These are phyloP conservation scores for Drosophila putrida DNA, from an alignment of 2,888 invertebrate genomes.

Conservation along the genomic window DNA sequence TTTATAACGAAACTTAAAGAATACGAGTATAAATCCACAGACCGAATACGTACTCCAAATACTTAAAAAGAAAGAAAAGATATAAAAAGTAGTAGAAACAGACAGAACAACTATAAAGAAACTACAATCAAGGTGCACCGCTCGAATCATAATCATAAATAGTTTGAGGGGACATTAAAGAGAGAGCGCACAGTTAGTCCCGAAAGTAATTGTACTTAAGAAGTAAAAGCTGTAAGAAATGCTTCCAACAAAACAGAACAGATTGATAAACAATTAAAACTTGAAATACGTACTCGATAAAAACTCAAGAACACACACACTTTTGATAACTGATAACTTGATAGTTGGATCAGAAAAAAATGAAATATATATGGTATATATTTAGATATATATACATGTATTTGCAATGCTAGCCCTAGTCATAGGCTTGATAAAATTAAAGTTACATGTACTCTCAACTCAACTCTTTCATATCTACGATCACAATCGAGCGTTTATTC, in stretches of 20 bases:
- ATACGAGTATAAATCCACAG: neutral
- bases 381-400: constrained; percentile 39
- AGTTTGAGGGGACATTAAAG: constrained; percentile 27
- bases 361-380: constrained; percentile 19
- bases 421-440: constrained; percentile 66
- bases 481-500: constrained; percentile 74
- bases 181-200: constrained; percentile 28
- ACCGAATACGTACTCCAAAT: constrained; percentile 55
- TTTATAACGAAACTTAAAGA: no score
- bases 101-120: constrained; percentile 7
- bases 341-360: constrained; percentile 56
- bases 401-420: constrained; percentile 69
- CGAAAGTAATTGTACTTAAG: constrained; percentile 59
- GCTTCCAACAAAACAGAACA: constrained; percentile 42
- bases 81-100: neutral
- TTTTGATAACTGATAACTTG: constrained; percentile 35
- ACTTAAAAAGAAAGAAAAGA: neutral
- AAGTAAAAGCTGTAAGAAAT: constrained; percentile 61
- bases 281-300: constrained; percentile 68
- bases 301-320: constrained; percentile 46
- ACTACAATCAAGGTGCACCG: constrained; percentile 57
- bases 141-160: constrained; percentile 38
- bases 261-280: constrained; percentile 24
- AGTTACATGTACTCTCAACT: constrained; percentile 44
- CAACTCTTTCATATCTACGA: constrained; percentile 76